A percentile compares a stretch with the other conserved stretches of the same genome.
phyloP scores from a whole-genome alignment of 2,113 vertebrate species.

The Euleptes europaea region DNA sequence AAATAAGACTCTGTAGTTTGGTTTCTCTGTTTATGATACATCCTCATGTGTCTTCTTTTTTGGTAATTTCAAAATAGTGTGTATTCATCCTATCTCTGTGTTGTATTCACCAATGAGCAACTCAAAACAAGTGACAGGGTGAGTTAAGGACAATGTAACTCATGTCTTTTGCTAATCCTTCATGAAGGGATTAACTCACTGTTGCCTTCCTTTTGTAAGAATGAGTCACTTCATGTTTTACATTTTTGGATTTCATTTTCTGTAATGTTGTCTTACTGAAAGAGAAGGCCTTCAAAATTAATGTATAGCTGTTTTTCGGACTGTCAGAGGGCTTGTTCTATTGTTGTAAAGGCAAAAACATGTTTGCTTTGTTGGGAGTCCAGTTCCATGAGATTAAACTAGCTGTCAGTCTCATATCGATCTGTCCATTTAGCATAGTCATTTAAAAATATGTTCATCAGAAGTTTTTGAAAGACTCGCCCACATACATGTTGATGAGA shows the following conservation, averaged over 20 bases:
- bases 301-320: not conserved
- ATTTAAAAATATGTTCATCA: conserved; percentile 61
- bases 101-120: conserved; percentile 55
- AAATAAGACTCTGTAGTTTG: conserved; percentile 33
- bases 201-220: conserved; percentile 54
- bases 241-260: conserved; percentile 25
- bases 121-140: conserved; percentile 55
- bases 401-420: conserved; percentile 37
- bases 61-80: conserved; percentile 56
- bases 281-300: rapidly evolving
- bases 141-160: conserved; percentile 65
- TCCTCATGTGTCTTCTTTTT: conserved; percentile 39
- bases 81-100: conserved; percentile 43
- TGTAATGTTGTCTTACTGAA: not conserved
- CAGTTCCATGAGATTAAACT: conserved; percentile 30
- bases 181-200: conserved; percentile 61
- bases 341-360: not conserved
- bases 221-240: conserved; percentile 59
- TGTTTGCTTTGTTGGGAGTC: not conserved
- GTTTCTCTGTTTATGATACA: conserved; percentile 24
- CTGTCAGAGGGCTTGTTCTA: conserved; percentile 9
- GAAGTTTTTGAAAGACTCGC: conserved; percentile 65
- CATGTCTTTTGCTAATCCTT: conserved; percentile 60
- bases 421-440: conserved; percentile 54
- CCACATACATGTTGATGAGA: conserved; percentile 68